Conservation (phyloP, 2,113 vertebrate genomes). For the Numenius arquata region DNA sequence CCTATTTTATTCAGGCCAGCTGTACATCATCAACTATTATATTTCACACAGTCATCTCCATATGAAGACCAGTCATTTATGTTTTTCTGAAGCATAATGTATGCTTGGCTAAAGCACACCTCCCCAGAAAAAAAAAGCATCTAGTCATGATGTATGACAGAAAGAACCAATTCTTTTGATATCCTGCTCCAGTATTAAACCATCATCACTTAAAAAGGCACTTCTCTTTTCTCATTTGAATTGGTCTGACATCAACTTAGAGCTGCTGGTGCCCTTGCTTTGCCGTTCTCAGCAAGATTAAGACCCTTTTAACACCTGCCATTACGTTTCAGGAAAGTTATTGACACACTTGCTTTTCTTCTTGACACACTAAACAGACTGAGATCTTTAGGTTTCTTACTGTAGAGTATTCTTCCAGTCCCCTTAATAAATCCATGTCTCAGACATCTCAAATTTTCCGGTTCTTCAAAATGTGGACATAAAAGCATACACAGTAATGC, state of each 20-base stretch:
- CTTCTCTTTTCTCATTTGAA: neutral
- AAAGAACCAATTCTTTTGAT: neutral
- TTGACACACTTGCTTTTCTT: neutral
- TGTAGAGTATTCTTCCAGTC: neutral
- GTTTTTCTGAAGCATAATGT: neutral
- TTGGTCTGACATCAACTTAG: neutral
- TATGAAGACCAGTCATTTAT: neutral
- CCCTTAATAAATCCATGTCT: neutral
- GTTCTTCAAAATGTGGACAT: neutral
- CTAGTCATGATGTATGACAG: neutral
- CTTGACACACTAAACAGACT: neutral
- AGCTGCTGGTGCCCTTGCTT: neutral
- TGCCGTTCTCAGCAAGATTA: neutral
- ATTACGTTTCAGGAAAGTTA: neutral
- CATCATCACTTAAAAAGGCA: neutral
- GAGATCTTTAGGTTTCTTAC: neutral
- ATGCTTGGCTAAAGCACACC: neutral
- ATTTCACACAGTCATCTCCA: neutral
- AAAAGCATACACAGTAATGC: neutral
- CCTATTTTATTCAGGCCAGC: neutral
- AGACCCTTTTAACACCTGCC: neutral
- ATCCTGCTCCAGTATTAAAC: neutral
- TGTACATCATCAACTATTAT: neutral
- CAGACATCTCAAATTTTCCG: neutral
- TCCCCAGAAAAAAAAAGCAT: neutral